Conservation (phyloP, 1,140 invertebrate genomes). For the Camponotus vicinus region DNA sequence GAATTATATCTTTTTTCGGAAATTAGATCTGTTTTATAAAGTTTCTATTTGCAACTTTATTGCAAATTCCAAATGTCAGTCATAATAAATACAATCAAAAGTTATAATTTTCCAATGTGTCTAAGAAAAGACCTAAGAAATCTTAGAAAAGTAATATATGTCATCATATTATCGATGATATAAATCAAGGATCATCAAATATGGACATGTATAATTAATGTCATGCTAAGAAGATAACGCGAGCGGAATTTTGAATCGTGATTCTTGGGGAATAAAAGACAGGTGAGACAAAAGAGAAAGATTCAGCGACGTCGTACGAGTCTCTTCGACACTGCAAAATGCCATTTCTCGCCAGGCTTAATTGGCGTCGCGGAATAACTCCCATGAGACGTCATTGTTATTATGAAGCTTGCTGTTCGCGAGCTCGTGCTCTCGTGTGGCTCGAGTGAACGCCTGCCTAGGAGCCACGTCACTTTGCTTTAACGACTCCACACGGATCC, state of each 20-base stretch:
- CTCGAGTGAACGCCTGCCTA: slow-evolving; percentile 21
- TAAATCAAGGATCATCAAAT: neutral
- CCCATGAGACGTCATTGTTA: slow-evolving; percentile 73
- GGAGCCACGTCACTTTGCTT: slow-evolving; percentile 31
- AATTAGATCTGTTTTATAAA: neutral
- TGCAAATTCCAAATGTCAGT: neutral
- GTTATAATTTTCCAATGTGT: neutral
- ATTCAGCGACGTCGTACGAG: slow-evolving; percentile 25
- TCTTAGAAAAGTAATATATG: neutral
- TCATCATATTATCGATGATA: neutral
- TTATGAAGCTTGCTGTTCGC: slow-evolving; percentile 61
- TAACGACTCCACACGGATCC: slow-evolving; percentile 18
- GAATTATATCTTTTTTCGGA: neutral
- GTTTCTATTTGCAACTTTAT: neutral
- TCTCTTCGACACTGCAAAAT: slow-evolving; percentile 44
- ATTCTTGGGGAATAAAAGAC: neutral
- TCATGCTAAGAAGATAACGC: neutral
- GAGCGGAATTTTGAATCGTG: slow-evolving; percentile 1
- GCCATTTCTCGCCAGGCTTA: slow-evolving; percentile 66
- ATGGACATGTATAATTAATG: neutral
- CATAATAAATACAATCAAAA: neutral
- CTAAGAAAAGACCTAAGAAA: neutral
- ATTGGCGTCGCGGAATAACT: slow-evolving; percentile 71
- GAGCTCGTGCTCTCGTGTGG: neutral
- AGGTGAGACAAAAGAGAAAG: slow-evolving; percentile 35